Evolutionary conservation across 2,888 invertebrate genomes (phyloP), one percentile per base, ranked within the genome.

Genomic region (Himalopsyche japonica): DNA sequence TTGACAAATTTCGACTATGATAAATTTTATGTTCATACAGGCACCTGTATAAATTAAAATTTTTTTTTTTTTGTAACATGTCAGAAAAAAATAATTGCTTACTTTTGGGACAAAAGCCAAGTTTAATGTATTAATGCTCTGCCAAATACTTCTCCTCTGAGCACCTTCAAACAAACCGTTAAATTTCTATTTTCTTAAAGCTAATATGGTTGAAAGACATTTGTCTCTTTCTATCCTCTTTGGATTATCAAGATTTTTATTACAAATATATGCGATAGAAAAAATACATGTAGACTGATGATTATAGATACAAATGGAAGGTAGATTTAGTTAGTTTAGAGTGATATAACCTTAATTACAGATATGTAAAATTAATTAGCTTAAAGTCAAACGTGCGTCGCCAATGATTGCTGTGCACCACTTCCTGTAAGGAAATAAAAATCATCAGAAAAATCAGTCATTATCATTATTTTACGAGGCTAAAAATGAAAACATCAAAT

Each of bases 341-440:
- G 57, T 57, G 57, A 57, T 57, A 57, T 57, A 20, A 24, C 57
- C 20, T 57, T 57, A 57, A 43, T 15, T 15, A 43, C 7, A 57
- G 57, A 57, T 57, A 57, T 57, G n/a, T 57, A 20, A 57, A 57
- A 57, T 57, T 49, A 49, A 49, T 49, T 57, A 57, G 57, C 57
- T 57, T 57, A 79, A 47, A 89, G 90, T 93, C 93, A 94, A 88
- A 94, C 94, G 87, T 94, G 94, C 49, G 94, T 94, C 70, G 94
- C 94, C 88, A 94, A 89, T 3, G 94, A 91, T 79, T 91, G 90
- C 87, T 91, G 92, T 43, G 90, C 90, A 37, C 91, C 90, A 86
- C 91, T 92, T 90, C 92, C 92, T 92, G 91, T 77, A 89, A 90
- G 82, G 77, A 78, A 83, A 43, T 15, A 43, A 15, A 43, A 43